Conservation (phyloP, 1,140 invertebrate genomes). For the Drosophila kanapiae region DNA sequence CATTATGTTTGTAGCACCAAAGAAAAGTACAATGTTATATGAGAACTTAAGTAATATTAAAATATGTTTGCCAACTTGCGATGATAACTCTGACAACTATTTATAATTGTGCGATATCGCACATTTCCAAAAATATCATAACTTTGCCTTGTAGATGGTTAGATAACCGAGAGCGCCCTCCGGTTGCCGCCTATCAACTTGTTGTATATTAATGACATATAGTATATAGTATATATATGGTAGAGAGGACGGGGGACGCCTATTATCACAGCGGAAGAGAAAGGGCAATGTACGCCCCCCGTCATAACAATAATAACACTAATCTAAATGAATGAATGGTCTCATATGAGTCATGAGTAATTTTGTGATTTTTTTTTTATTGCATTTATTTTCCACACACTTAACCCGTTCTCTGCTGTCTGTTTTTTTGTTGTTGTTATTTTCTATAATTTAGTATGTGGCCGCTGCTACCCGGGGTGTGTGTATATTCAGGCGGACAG, state of each 20-base stretch:
- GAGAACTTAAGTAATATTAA: not conserved
- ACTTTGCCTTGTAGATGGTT: not conserved
- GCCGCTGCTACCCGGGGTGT: not conserved
- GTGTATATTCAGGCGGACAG: slow-evolving; percentile 9
- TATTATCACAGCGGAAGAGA: slow-evolving; percentile 14
- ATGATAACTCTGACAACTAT: not conserved
- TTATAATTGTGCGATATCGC: not conserved
- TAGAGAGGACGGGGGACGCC: not conserved
- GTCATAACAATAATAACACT: slow-evolving; percentile 28
- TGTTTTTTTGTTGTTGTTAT: not conserved
- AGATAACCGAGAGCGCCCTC: slow-evolving; percentile 1
- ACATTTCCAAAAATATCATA: slow-evolving; percentile 7
- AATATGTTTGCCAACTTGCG: not conserved
- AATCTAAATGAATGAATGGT: slow-evolving; percentile 32
- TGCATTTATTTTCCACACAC: slow-evolving; percentile 25
- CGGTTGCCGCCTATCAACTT: not conserved
- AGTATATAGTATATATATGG: not conserved
- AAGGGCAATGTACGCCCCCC: slow-evolving; percentile 27
- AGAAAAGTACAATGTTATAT: too few species aligned
- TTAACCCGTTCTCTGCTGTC: slow-evolving; percentile 1
- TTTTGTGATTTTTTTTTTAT: slow-evolving; percentile 33
- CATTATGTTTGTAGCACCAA: too few species aligned
- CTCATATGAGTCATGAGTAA: slow-evolving; percentile 23
- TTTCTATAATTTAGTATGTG: slow-evolving; percentile 26
- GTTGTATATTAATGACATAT: slow-evolving; percentile 2